phyloP scores from a whole-genome alignment of 2,888 invertebrate species.

The Perdita meconis region DNA sequence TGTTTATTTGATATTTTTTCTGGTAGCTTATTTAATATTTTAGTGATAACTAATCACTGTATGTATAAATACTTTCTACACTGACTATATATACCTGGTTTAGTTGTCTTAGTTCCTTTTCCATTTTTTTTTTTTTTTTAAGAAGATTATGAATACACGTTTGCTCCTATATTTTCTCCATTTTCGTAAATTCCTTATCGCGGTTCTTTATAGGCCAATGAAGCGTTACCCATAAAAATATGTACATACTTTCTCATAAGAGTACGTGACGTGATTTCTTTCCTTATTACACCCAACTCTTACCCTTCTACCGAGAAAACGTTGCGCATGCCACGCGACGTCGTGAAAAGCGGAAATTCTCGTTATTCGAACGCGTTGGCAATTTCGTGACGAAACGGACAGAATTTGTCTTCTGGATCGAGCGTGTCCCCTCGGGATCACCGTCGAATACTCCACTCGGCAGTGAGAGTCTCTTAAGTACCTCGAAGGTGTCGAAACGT shows the following conservation, averaged over 20 bases:
- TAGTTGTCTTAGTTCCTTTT: no score
- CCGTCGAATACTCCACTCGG: constrained; percentile 16
- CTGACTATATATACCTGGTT: no score
- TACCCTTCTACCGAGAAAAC: not conserved
- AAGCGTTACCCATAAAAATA: constrained; percentile 30
- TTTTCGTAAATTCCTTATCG: constrained; percentile 12
- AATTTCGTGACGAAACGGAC: constrained; percentile 7
- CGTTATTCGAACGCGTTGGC: not conserved
- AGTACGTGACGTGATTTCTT: constrained; percentile 45
- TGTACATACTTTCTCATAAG: constrained; percentile 28
- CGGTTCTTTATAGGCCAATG: constrained; percentile 39
- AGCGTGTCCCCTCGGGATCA: constrained; percentile 27
- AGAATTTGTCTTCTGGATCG: constrained; percentile 30
- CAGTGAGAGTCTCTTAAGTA: constrained; percentile 77
- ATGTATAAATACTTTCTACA: no score
- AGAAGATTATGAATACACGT: no score
- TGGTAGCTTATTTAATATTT: no score
- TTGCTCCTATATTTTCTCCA: not conserved
- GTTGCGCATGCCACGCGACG: not conserved
- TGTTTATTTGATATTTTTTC: no score
- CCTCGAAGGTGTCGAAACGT: constrained; percentile 79
- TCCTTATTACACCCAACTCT: constrained; percentile 29
- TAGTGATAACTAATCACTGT: no score
- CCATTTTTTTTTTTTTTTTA: no score
- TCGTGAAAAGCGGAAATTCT: not conserved